These are phyloP conservation scores for Ormia ochracea DNA, from an alignment of 2,888 invertebrate genomes.

Conservation along the genomic window DNA sequence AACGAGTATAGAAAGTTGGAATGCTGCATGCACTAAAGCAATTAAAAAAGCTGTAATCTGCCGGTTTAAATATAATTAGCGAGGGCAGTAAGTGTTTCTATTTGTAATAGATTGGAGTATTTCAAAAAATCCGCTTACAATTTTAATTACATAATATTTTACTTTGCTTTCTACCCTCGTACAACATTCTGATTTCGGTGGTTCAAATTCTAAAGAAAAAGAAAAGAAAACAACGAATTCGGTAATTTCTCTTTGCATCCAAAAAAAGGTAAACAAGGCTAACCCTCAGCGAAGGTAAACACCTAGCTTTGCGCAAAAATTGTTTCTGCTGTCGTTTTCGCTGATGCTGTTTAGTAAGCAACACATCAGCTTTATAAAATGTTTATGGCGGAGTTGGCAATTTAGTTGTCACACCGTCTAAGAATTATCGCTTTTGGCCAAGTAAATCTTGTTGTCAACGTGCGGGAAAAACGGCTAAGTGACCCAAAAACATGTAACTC, in stretches of 20 bases:
- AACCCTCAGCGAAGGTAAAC: constrained; percentile 66
- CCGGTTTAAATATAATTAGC: constrained; percentile 4
- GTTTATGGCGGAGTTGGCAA: constrained; percentile 66
- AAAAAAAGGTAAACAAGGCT: constrained; percentile 47
- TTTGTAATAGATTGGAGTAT: not conserved
- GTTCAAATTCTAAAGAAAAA: constrained; percentile 35
- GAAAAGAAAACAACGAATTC: constrained; percentile 37
- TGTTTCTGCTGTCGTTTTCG: constrained; percentile 1
- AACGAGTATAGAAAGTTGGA: constrained; percentile 13
- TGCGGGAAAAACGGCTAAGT: constrained; percentile 59
- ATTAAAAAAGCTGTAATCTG: not conserved
- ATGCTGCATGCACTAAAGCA: constrained; percentile 35
- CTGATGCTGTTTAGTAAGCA: not conserved
- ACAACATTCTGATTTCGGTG: constrained; percentile 7
- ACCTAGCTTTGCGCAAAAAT: constrained; percentile 14
- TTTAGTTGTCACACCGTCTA: constrained; percentile 75
- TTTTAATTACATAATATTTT: not conserved
- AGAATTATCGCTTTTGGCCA: constrained; percentile 76
- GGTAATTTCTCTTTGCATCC: not conserved
- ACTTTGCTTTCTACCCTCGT: constrained; percentile 4
- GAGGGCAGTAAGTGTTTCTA: not conserved
- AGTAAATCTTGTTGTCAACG: constrained; percentile 75
- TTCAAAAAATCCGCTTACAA: not conserved
- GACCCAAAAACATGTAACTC: constrained; percentile 44
- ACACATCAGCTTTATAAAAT: constrained; percentile 33